These are phyloP conservation scores for Epinotia brunnichana DNA, from an alignment of 2,888 invertebrate species.

Conservation along the genomic window DNA sequence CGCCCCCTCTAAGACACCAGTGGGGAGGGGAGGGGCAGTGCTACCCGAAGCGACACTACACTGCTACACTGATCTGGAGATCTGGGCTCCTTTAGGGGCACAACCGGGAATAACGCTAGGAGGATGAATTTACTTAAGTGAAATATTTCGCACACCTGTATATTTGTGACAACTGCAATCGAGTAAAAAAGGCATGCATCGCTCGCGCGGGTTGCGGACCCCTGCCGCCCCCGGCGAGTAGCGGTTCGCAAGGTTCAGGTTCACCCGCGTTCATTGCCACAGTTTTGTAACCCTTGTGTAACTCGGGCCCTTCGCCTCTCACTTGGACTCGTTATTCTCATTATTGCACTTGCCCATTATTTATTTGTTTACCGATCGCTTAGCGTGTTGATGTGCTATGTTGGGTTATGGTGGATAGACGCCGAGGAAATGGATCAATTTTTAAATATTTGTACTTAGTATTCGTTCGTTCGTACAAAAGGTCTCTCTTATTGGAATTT, in stretches of 20 bases:
- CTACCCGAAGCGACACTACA: too few species aligned
- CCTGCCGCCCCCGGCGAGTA: constrained; percentile 73
- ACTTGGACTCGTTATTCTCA: constrained; percentile 65
- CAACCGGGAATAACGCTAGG: too few species aligned
- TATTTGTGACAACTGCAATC: neutral
- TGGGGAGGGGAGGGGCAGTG: too few species aligned
- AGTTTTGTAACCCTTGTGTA: constrained; percentile 85
- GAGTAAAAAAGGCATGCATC: neutral
- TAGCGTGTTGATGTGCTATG: constrained; percentile 38
- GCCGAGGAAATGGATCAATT: constrained; percentile 1
- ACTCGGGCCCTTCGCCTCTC: constrained; percentile 79
- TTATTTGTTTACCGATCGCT: constrained; percentile 44
- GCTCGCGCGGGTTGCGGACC: constrained; percentile 58
- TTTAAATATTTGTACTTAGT: neutral
- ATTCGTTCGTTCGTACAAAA: too few species aligned
- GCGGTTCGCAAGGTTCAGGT: constrained; percentile 83
- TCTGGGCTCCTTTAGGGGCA: too few species aligned
- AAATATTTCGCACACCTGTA: too few species aligned
- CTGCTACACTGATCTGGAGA: too few species aligned
- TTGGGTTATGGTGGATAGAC: constrained; percentile 42
- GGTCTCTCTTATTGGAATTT: too few species aligned
- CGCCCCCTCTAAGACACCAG: too few species aligned
- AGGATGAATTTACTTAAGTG: too few species aligned
- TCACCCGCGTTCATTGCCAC: constrained; percentile 83
- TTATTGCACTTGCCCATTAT: constrained; percentile 60